Evolutionary conservation across 2,888 invertebrate genomes (phyloP).

Genomic region (Drosophila putrida): DNA sequence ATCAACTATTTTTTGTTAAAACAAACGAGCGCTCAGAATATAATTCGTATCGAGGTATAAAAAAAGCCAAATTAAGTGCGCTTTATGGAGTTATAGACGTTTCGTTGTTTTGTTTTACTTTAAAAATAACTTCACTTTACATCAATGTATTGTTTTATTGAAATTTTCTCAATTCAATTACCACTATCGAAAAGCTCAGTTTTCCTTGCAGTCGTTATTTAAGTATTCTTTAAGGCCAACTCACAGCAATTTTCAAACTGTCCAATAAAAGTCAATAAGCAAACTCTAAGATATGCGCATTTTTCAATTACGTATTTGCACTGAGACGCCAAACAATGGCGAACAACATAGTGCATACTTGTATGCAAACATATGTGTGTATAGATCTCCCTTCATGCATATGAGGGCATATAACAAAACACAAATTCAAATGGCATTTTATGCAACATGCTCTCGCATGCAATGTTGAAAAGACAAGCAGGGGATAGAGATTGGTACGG

Average conservation of each 20-base stretch:
- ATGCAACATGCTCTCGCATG: conserved; percentile 52
- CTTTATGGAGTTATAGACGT: too few relatives aligned
- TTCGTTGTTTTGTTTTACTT: too few relatives aligned
- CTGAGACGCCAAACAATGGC: conserved; percentile 46
- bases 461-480: conserved; percentile 1
- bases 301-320: conserved; percentile 75
- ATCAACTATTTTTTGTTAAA: too few relatives aligned
- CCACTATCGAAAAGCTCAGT: too few relatives aligned
- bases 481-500: background rate
- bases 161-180: too few relatives aligned
- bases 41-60: too few relatives aligned
- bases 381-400: conserved; percentile 1
- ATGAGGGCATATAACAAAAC: conserved; percentile 46
- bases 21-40: too few relatives aligned
- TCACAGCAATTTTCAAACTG: conserved; percentile 50
- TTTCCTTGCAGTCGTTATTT: conserved; percentile 15
- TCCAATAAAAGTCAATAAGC: conserved; percentile 80
- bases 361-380: background rate
- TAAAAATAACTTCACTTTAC: too few relatives aligned
- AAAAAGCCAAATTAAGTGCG: too few relatives aligned
- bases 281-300: conserved; percentile 69
- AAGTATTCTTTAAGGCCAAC: conserved; percentile 6
- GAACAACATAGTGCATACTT: conserved; percentile 14
- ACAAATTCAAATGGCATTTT: conserved; percentile 79
- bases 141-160: too few relatives aligned